Base-by-base conservation (phyloP, 2,888 invertebrate genomes). In the Aleiodes leptofemur region DNA sequence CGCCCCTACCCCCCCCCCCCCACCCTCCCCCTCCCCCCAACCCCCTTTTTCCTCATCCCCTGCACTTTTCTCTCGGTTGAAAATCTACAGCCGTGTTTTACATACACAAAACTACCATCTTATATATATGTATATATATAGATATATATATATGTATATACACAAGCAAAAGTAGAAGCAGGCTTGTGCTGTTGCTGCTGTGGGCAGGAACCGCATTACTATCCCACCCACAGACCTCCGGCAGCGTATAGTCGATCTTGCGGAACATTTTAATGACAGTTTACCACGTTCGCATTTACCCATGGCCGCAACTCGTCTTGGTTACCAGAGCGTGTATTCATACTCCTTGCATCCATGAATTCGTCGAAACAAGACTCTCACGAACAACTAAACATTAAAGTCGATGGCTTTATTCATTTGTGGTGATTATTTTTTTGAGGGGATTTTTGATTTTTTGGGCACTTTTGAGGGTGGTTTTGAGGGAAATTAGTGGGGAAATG, bases 191-290 rank as follows among this genome's bases (percentile, higher is more conserved):
- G n/a, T 38, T 61, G 14, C 48, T 64, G 23, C 64, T 59, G 61
- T 53, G 53, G 34, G 66, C 56, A 64, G 82, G 79, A 80, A 77
- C 77, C 79, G 79, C 83, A 85, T 84, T 86, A 83, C 81, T 81
- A 80, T 83, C 82, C 75, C 78, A 79, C 77, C 82, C 82, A 76
- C 82, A 82, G 83, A 85, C 80, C 82, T 82, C 80, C 69, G 61
- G 48, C 23, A 71, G 82, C 78, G 82, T 82, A 83, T 81, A 85
- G 84, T 87, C 88, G 87, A 88, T 88, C 88, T 88, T 85, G 87
- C 86, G 87, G 88, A 88, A 88, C 86, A 87, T 88, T 88, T 88
- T 88, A 88, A 88, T 88, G 88, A 87, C 87, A 87, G 86, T 86
- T 88, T 87, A 85, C 86, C 83, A 81, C 83, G 83, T 74, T 69